Percentiles rank a stretch among this genome's conserved stretches.
phyloP scores from a whole-genome alignment of 2,888 invertebrate genomes.

The Eumacrocentrus americanus region DNA sequence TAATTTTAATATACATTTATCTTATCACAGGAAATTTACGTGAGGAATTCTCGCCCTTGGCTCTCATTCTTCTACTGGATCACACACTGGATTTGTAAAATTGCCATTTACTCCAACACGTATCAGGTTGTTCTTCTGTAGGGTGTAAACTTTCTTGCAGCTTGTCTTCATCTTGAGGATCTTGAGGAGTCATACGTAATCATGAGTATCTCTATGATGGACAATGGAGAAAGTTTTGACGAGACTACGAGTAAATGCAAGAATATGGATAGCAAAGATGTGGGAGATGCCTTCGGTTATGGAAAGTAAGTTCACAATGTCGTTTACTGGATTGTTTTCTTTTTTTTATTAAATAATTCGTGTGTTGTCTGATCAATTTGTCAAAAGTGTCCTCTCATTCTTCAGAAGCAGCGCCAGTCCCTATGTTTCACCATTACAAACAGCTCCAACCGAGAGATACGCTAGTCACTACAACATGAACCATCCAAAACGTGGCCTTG shows the following conservation, averaged over 20 bases:
- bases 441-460: conserved; percentile 65
- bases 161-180: too few relatives aligned
- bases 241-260: not conserved
- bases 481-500: conserved; percentile 79
- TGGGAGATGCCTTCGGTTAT: conserved; percentile 56
- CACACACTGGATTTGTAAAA: too few relatives aligned
- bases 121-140: too few relatives aligned
- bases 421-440: conserved; percentile 43
- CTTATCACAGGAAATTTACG: too few relatives aligned
- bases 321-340: conserved; percentile 1
- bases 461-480: conserved; percentile 86
- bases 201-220: conserved; percentile 12
- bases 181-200: too few relatives aligned
- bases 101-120: too few relatives aligned
- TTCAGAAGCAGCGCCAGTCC: conserved; percentile 46
- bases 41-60: too few relatives aligned
- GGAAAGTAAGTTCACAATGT: conserved; percentile 46
- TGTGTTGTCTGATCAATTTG: not conserved
- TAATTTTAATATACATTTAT: too few relatives aligned
- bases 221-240: conserved; percentile 5
- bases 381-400: conserved; percentile 11
- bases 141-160: too few relatives aligned
- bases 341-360: not conserved
- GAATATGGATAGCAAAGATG: conserved; percentile 37
- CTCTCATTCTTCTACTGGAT: too few relatives aligned